Percentiles rank a stretch among this genome's conserved stretches.
These are phyloP conservation scores for Dione juno DNA, from an alignment of 2,888 invertebrate species.

Conservation along the genomic window DNA sequence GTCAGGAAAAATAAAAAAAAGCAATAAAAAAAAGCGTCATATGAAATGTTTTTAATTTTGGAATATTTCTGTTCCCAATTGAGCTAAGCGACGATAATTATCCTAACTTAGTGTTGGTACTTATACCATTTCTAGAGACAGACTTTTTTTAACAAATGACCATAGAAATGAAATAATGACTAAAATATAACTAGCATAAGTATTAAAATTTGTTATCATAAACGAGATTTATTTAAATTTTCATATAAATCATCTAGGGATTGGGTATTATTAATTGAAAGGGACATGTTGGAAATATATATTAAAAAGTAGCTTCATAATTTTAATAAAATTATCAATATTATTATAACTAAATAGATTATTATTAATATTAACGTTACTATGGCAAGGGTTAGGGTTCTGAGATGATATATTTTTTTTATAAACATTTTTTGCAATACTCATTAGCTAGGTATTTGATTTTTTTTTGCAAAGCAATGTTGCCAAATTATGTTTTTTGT, in stretches of 20 bases:
- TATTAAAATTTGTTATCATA: neutral
- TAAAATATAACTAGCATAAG: neutral
- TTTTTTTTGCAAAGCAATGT: constrained; percentile 20
- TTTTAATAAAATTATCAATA: neutral
- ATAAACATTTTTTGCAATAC: neutral
- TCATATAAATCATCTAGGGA: neutral
- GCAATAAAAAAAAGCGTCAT: too few species aligned
- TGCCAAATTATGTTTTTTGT: neutral
- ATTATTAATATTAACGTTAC: too few species aligned
- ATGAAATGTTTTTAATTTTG: too few species aligned
- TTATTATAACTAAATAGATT: neutral
- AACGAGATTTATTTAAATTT: neutral
- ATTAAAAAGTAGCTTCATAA: neutral
- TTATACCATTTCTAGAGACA: neutral
- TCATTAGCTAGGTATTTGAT: too few species aligned
- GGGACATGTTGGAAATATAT: neutral
- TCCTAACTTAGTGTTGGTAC: neutral
- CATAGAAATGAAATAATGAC: neutral
- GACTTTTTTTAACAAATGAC: neutral
- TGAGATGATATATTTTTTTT: neutral
- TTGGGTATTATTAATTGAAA: neutral
- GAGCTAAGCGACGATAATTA: constrained; percentile 12
- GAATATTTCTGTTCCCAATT: neutral
- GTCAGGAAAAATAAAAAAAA: too few species aligned
- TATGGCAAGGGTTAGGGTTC: neutral